Evolutionary conservation across 2,113 vertebrate genomes (phyloP), one percentile per base, ranked within the genome.

Genomic region (Anser brachyrhynchus): DNA sequence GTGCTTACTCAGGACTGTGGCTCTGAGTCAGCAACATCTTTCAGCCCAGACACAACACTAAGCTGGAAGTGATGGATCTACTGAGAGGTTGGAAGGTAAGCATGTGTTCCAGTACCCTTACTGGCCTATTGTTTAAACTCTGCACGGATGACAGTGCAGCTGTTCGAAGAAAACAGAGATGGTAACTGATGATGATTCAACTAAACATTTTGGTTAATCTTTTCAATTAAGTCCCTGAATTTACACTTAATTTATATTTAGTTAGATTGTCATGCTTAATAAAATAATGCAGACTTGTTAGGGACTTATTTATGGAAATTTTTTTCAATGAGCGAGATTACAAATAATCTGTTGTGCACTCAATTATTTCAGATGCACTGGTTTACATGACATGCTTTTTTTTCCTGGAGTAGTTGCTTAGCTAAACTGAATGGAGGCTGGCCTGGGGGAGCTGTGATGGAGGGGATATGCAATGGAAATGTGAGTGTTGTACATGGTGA

Each of bases 141-240:
- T 66, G 55, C 75, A 81, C 31, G 74, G 43, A 59, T 39, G 39
- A 81, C 0, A 37, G 16, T 84, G 65, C 81, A 88, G 77, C 41
- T 85, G 76, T 72, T 55, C 65, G 8, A 33, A 89, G 62, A 58
- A 80, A 91, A 82, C 23, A 46, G 88, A 76, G 51, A 77, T 71
- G 28, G 49, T 18, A 93, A 89, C 35, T 80, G 73, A 85, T 33
- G 26, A 66, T 54, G 83, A 79, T 72, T 87, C 76, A 82, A 20
- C 28, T 37, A 92, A 96, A 89, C 28, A 82, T 88, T 92, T 88
- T 6, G 73, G 67, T 52, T 61, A 72, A 93, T 64, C 37, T 44
- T 31, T 67, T 84, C 84, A 92, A 70, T 82, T 87, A 59, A 46
- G 23, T 16, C 58, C 5, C 21, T 2, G 33, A 10, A 89, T 92